A percentile compares a stretch with the other conserved stretches of the same genome.
Evolutionary conservation across 2,797 vertebrate genomes (phyloP).

Genomic region (Nannoperca obscura): DNA sequence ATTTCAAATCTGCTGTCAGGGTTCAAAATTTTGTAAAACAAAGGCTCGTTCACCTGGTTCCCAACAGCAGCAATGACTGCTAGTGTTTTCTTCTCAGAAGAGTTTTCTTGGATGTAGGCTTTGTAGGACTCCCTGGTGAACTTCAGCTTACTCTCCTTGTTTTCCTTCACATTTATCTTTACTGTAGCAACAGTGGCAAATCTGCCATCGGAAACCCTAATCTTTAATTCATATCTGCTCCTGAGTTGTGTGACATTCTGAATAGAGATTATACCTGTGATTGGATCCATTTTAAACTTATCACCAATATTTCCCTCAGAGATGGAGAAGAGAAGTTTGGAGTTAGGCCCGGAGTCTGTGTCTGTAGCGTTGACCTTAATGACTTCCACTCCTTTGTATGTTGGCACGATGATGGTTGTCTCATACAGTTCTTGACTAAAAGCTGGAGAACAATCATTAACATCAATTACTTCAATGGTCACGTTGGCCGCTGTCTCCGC

Average conservation of each 20-base stretch:
- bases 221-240: slow-evolving; percentile 94
- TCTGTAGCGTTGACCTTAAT: slow-evolving; percentile 91
- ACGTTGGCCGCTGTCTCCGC: slow-evolving; percentile 94
- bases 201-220: slow-evolving; percentile 94
- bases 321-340: slow-evolving; percentile 93
- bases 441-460: slow-evolving; percentile 94
- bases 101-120: slow-evolving; percentile 91
- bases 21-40: slow-evolving; percentile 96
- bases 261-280: slow-evolving; percentile 89
- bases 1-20: slow-evolving; percentile 94
- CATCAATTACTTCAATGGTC: slow-evolving; percentile 92
- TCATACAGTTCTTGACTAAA: slow-evolving; percentile 92
- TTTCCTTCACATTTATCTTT: slow-evolving; percentile 95
- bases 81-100: slow-evolving; percentile 90
- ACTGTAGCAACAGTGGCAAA: slow-evolving; percentile 90
- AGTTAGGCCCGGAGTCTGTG: slow-evolving; percentile 91
- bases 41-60: slow-evolving; percentile 94
- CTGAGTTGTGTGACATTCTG: slow-evolving; percentile 95
- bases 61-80: slow-evolving; percentile 92
- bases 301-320: slow-evolving; percentile 97
- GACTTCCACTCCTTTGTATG: slow-evolving; percentile 93
- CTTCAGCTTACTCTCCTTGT: slow-evolving; percentile 90
- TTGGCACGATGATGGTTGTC: slow-evolving; percentile 90
- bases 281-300: slow-evolving; percentile 91
- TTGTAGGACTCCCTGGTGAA: slow-evolving; percentile 93